Evolutionary conservation across 2,888 invertebrate species (phyloP).

Genomic region (Nipponacmea schrenckii): DNA sequence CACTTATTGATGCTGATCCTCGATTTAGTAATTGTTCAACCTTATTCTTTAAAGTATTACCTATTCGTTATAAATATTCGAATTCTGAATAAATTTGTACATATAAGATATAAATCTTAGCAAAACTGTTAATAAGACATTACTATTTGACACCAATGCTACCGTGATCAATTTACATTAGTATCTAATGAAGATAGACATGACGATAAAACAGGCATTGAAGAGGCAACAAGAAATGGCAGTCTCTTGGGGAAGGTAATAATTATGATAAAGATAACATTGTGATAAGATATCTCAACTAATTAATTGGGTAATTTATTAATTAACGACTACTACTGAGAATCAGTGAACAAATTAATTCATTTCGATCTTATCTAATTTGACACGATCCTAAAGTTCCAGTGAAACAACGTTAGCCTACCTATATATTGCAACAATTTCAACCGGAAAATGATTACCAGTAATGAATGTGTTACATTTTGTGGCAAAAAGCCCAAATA

Average conservation of each 20-base stretch:
- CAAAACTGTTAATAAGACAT: neutral
- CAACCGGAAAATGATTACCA: too few species aligned
- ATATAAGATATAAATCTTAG: neutral
- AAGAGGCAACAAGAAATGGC: neutral
- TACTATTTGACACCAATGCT: neutral
- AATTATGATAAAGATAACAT: neutral
- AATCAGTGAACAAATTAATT: neutral
- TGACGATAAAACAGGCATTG: neutral
- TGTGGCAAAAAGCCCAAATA: too few species aligned
- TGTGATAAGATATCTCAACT: neutral
- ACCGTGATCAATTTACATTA: neutral
- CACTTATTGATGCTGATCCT: too few species aligned
- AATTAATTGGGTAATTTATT: constrained; percentile 7
- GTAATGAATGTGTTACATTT: too few species aligned
- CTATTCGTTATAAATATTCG: too few species aligned
- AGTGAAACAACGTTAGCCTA: too few species aligned
- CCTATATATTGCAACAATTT: too few species aligned
- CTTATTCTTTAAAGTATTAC: too few species aligned
- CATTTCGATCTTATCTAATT: too few species aligned
- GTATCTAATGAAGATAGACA: constrained; percentile 2
- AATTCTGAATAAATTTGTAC: too few species aligned
- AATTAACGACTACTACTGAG: neutral
- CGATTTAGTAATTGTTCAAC: too few species aligned
- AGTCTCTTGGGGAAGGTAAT: neutral
- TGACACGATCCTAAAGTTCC: too few species aligned